Conservation (phyloP, 2,797 vertebrate genomes). For the Arnoldichthys spilopterus region DNA sequence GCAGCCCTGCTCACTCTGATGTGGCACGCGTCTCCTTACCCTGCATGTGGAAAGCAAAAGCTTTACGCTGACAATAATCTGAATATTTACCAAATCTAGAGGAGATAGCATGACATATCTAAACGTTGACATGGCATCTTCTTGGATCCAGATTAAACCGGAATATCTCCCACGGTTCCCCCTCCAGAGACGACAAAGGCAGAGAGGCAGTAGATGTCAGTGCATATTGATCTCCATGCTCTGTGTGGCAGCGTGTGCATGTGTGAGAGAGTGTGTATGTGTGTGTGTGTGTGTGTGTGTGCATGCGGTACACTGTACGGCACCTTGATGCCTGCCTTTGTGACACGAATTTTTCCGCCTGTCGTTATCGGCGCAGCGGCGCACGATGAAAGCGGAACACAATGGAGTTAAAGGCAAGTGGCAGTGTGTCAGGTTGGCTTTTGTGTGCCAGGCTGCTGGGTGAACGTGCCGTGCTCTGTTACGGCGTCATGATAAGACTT, state of each 20-base stretch:
- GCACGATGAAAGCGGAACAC: conserved; percentile 33
- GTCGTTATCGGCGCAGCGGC: conserved; percentile 33
- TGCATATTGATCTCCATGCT: conserved; percentile 7
- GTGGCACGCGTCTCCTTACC: background rate
- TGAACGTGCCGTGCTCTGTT: conserved; percentile 20
- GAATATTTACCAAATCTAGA: conserved; percentile 14
- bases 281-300: conserved; percentile 1
- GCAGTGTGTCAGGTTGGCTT: conserved; percentile 37
- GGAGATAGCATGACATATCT: background rate
- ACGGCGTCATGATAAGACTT: conserved; percentile 27
- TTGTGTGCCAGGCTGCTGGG: conserved; percentile 16
- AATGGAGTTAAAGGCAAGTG: conserved; percentile 36
- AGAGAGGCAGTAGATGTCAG: conserved; percentile 4
- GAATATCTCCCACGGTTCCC: background rate
- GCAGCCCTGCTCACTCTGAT: background rate
- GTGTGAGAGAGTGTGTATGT: background rate
- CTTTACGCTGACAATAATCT: conserved; percentile 7
- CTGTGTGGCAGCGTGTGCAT: background rate
- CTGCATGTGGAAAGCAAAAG: conserved; percentile 8
- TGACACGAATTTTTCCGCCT: conserved; percentile 20
- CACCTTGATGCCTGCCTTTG: conserved; percentile 31
- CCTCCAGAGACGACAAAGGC: background rate
- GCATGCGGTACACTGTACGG: background rate
- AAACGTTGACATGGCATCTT: background rate
- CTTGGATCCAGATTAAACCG: conserved; percentile 7